Evolutionary conservation across 2,888 invertebrate genomes (phyloP).

Genomic region (Agapostemon virescens): DNA sequence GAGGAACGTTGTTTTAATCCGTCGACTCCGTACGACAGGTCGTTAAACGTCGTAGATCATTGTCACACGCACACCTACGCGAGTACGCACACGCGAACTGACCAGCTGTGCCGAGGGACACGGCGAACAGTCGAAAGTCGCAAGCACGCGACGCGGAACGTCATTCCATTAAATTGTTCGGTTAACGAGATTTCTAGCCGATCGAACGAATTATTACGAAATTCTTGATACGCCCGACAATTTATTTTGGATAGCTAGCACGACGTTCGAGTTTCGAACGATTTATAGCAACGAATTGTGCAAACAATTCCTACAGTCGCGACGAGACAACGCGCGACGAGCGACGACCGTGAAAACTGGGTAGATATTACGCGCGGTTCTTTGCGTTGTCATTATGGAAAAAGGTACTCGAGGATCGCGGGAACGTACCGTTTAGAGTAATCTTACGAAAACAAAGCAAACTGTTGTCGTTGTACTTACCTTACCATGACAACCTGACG

Average conservation of each 20-base stretch:
- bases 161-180: background rate
- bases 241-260: background rate
- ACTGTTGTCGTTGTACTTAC: constrained; percentile 65
- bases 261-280: too few relatives aligned
- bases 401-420: background rate
- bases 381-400: background rate
- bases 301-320: background rate
- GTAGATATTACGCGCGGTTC: background rate
- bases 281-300: background rate
- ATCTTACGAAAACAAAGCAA: background rate
- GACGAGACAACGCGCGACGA: background rate
- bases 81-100: constrained; percentile 35
- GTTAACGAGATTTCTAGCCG: background rate
- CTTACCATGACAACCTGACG: constrained; percentile 76
- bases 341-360: background rate
- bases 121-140: constrained; percentile 43
- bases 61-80: constrained; percentile 64
- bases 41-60: constrained; percentile 65
- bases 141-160: constrained; percentile 23
- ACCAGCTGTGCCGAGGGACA: constrained; percentile 45
- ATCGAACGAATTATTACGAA: background rate
- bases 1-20: constrained; percentile 64
- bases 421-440: background rate
- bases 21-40: constrained; percentile 55
- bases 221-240: background rate